Base-by-base conservation (phyloP, 2,113 vertebrate genomes). In the Microtus richardsoni region DNA sequence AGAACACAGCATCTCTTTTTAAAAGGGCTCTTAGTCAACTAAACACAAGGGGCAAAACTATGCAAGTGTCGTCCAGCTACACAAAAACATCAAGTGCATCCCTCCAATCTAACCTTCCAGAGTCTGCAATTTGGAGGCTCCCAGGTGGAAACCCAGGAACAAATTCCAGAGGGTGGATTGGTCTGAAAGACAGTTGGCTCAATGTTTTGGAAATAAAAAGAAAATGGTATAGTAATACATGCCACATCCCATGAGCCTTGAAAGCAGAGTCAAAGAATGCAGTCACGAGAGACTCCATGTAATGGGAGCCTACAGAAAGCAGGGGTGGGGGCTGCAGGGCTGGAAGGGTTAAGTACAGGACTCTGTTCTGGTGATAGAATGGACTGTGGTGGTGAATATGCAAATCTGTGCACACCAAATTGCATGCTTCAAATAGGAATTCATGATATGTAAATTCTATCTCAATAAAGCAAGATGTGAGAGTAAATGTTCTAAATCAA, bases 341-440 rank as follows among this genome's bases (percentile, higher is more conserved):
- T 30, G 44, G 10, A 33, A 36, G 44, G 62, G 30, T 22, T 33
- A 49, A 49, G 39, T 12, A 33, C 17, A 39, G 41, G 83, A 41
- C 12, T 49, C 47, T 24, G 39, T 41, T 2, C 2, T 30, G 49
- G 83, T 60, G 13, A 74, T 26, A 26, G 33, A 47, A 22, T 2
- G 4, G 11, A 78, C 62, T 0, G 22, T 52, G 64, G 36, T 12
- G 28, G 30, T 0, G 2, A 47, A 6, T 16, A 0, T 36, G 70
- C 26, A 10, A 21, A 14, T 10, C 19, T 73, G 9, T 8, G 16
- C 41, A 39, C 4, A 22, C 22, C 21, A 19, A 44, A 47, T 0
- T 4, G 3, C 8, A 68, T 41, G 14, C 47, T 75, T 70, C 30
- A 41, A 36, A 22, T 2, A 14, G 6, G 58, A 83, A 83, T 39